Evolutionary conservation across 2,797 vertebrate species (phyloP), one percentile per base, ranked within the genome.

Genomic region (Thaleichthys pacificus): DNA sequence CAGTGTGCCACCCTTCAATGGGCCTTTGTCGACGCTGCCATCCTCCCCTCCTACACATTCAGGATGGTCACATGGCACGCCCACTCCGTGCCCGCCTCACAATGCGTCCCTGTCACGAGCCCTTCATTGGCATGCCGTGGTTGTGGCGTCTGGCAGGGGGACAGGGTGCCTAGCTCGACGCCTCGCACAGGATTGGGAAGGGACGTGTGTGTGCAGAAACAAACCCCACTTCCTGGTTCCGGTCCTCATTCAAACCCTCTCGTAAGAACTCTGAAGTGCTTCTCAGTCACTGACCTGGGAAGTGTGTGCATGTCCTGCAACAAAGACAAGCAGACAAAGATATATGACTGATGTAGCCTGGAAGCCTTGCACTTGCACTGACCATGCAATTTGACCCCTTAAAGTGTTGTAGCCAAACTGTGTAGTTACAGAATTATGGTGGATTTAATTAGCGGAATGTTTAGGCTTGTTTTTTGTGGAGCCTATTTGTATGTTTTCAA

Each of bases 91-190:
- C 75, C 82, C 77, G 74, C 85, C 85, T 88, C 77, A 93, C 93
- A 94, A 93, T 89, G 89, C 49, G 68, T 61, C 86, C 83, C 92
- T 93, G 91, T 93, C 92, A 91, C 81, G 68, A 77, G 87, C 86
- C 85, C 85, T 88, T 92, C 91, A 93, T 93, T 93, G 90, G 91
- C 89, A 94, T 93, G 90, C 93, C 70, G 75, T 89, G 86, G 83
- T 83, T 86, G 89, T 82, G 81, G 85, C 83, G 83, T 70, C 79
- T 80, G 84, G 75, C 73, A 70, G 85, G 86, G 78, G 86, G 78
- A 86, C 83, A 81, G 79, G 79, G 73, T 47, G 76, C 76, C 84
- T 76, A 83, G 86, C 70, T 85, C 84, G 85, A 85, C 83, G 72
- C 64, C 70, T 81, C 80, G 85, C 86, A 90, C 89, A 90, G 87